A percentile compares a stretch with the other conserved stretches of the same genome.
Conservation (phyloP, 2,113 vertebrate genomes). For the Aegithalos caudatus region DNA sequence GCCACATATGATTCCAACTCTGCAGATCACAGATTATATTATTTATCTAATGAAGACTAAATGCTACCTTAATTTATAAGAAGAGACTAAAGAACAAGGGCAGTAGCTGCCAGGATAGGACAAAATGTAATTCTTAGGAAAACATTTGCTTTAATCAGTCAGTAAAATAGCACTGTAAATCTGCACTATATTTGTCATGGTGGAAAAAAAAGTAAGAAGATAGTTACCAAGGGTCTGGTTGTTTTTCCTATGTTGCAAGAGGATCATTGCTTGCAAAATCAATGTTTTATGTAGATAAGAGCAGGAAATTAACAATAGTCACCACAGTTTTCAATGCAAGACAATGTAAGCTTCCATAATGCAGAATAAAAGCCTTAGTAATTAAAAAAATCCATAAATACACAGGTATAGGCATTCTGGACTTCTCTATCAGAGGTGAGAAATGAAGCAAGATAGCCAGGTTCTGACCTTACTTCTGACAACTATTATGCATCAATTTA, state of each 20-base stretch:
- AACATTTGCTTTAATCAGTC: neutral
- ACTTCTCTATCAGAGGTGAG: neutral
- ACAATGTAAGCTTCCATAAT: neutral
- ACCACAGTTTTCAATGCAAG: neutral
- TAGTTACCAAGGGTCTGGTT: neutral
- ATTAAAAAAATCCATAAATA: neutral
- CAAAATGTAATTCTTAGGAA: neutral
- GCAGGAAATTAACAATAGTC: neutral
- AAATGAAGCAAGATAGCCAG: neutral
- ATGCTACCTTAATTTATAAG: neutral
- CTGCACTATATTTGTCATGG: neutral
- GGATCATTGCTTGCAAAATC: neutral
- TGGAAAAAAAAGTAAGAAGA: accelerated
- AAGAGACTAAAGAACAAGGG: neutral
- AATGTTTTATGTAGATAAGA: neutral
- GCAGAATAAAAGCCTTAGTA: neutral
- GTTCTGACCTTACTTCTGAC: neutral
- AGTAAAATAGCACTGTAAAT: neutral
- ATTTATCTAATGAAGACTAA: neutral
- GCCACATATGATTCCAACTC: neutral
- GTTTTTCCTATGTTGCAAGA: neutral
- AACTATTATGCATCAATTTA: neutral
- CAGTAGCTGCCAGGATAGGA: neutral
- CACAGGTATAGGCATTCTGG: neutral
- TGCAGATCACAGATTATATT: neutral